Evolutionary conservation across 2,888 invertebrate species (phyloP).

Genomic region (Autographa pulchrina): DNA sequence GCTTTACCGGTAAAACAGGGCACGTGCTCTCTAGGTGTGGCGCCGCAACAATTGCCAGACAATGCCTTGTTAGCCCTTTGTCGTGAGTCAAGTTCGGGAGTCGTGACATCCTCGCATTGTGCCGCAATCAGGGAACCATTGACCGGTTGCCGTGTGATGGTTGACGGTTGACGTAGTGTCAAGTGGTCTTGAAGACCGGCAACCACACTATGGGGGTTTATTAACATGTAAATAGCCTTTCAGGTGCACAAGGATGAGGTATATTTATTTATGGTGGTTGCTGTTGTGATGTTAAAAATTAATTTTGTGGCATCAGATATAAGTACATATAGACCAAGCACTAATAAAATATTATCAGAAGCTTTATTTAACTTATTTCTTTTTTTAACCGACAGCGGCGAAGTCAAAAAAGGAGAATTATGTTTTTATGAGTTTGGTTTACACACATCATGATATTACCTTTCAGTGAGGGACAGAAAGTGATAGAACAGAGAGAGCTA

Average conservation of each 20-base stretch:
- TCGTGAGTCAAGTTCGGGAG: conserved; percentile 78
- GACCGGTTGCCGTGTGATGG: conserved; percentile 71
- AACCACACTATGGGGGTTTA: conserved; percentile 21
- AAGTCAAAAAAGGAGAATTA: too few species aligned
- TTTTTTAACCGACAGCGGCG: too few species aligned
- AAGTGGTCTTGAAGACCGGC: conserved; percentile 27
- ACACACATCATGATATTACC: too few species aligned
- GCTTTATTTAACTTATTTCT: too few species aligned
- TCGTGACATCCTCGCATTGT: conserved; percentile 84
- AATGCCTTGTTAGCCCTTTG: conserved; percentile 86
- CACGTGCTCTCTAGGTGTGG: conserved; percentile 49
- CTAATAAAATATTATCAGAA: too few species aligned
- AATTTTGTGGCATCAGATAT: too few species aligned
- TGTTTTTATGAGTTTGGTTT: too few species aligned
- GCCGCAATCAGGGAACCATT: conserved; percentile 80
- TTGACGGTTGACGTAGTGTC: conserved; percentile 24
- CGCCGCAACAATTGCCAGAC: conserved; percentile 75
- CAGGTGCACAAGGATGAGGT: neutral
- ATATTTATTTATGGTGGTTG: neutral
- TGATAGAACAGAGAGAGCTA: conserved; percentile 17
- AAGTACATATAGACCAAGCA: too few species aligned
- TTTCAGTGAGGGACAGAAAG: too few species aligned
- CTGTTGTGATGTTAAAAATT: conserved; percentile 5
- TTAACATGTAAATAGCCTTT: conserved; percentile 37
- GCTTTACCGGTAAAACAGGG: conserved; percentile 25